phyloP scores from a whole-genome alignment of 2,113 vertebrate species.

The Vidua macroura region DNA sequence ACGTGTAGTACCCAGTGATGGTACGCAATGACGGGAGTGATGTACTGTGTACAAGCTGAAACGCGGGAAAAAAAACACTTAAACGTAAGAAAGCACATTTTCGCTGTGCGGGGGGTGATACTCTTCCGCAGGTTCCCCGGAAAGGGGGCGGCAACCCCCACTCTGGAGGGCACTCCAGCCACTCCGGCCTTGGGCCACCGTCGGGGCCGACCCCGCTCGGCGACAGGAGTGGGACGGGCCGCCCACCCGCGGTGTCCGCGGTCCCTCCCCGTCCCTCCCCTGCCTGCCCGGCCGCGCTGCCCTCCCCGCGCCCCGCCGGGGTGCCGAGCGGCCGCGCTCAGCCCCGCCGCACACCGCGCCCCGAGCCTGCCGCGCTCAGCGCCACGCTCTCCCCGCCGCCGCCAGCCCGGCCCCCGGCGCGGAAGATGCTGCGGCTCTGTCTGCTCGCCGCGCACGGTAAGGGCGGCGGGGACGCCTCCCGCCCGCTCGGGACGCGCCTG shows the following conservation, averaged over 20 bases:
- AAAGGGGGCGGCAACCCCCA: neutral
- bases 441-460: constrained; percentile 65
- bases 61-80: neutral
- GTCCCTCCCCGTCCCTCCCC: neutral
- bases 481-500: neutral
- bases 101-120: rapidly evolving
- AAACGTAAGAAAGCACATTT: neutral
- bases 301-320: neutral
- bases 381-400: too few relatives aligned
- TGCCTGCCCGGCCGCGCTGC: neutral
- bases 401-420: neutral
- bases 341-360: too few relatives aligned
- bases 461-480: neutral
- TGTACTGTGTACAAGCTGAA: neutral
- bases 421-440: constrained; percentile 49
- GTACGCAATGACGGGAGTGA: neutral
- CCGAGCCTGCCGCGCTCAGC: too few relatives aligned
- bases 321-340: too few relatives aligned
- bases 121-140: neutral
- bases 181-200: rapidly evolving
- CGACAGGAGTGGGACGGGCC: neutral
- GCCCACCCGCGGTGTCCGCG: neutral
- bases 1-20: rapidly evolving
- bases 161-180: neutral
- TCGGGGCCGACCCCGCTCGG: neutral